Conservation (phyloP, 2,888 invertebrate genomes). For the Corbicula japonica region DNA sequence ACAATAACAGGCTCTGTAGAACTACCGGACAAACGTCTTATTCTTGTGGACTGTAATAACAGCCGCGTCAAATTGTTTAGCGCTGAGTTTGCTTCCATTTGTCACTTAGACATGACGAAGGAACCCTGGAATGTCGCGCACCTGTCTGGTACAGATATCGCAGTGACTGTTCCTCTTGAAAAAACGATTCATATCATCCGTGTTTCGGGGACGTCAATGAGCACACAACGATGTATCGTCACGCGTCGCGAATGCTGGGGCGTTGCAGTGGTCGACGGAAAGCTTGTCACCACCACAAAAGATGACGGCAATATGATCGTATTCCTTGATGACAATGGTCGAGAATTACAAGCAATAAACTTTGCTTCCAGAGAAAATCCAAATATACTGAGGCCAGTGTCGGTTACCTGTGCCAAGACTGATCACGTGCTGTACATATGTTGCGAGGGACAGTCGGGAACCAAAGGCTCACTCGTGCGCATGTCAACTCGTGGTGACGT, state of each 20-base stretch:
- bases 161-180: slow-evolving; percentile 62
- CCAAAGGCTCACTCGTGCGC: slow-evolving; percentile 58
- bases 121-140: slow-evolving; percentile 62
- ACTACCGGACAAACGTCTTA: slow-evolving; percentile 43
- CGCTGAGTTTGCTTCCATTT: slow-evolving; percentile 44
- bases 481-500: slow-evolving; percentile 61
- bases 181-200: slow-evolving; percentile 62
- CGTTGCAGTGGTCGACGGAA: slow-evolving; percentile 47
- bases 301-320: slow-evolving; percentile 60
- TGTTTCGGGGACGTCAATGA: slow-evolving; percentile 34
- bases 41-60: slow-evolving; percentile 64
- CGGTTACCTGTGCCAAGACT: slow-evolving; percentile 35
- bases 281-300: slow-evolving; percentile 54
- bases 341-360: slow-evolving; percentile 58
- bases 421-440: slow-evolving; percentile 53
- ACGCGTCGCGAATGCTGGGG: slow-evolving; percentile 66
- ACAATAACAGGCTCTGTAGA: slow-evolving; percentile 61
- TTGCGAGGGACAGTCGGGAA: slow-evolving; percentile 65
- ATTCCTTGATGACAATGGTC: slow-evolving; percentile 56
- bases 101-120: slow-evolving; percentile 56
- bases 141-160: slow-evolving; percentile 51
- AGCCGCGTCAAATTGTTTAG: slow-evolving; percentile 56
- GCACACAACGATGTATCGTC: slow-evolving; percentile 40
- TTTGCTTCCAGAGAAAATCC: slow-evolving; percentile 63
- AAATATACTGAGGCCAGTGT: slow-evolving; percentile 61